Evolutionary conservation across 2,113 vertebrate genomes (phyloP), one percentile per base, ranked within the genome.

Genomic region (Gorilla gorilla): DNA sequence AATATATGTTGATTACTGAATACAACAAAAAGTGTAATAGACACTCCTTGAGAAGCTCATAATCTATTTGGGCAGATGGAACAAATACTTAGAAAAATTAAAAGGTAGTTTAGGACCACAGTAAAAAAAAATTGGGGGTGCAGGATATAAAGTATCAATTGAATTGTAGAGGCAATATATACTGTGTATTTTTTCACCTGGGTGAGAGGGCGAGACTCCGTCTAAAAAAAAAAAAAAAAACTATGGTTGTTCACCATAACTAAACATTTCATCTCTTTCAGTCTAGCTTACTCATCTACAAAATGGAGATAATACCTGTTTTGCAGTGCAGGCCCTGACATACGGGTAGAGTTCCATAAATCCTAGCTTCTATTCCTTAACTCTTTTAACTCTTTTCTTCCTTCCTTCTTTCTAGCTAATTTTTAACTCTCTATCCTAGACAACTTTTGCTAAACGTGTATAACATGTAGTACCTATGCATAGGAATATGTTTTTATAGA

Each of bases 1-100:
- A 89, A 32, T 83, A 73, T 79, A 52, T 90, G 64, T 45, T 94
- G 32, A 43, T 92, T 92, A 66, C 23, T 72, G n/a, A 94, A 59
- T 93, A 64, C 0, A 76, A 78, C 27, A 84, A 76, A 85, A 81
- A 38, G 2, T 45, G n/a, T 55, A 61, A 83, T 40, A 96, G 70
- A 22, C 0, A 68, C 0, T 55, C 35, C 8, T 80, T 90, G 13
- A 94, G 64, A 96, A 68, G 3, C 22, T 76, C 48, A 64, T 55
- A 84, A 57, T 16, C 3, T 87, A 73, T 92, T 92, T 95, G 40
- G 35, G 23, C 27, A 92, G 40, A 78, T 92, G 27, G 68, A 35
- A 94, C 8, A 83, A 93, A 90, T 38, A 55, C 8, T 86, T 14
- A 81, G 30, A 55, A 94, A 90, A 87, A 35, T 32, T 81, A 27